Evolutionary conservation across 2,797 vertebrate genomes (phyloP).

Genomic region (Amblyopsis hoosieri): DNA sequence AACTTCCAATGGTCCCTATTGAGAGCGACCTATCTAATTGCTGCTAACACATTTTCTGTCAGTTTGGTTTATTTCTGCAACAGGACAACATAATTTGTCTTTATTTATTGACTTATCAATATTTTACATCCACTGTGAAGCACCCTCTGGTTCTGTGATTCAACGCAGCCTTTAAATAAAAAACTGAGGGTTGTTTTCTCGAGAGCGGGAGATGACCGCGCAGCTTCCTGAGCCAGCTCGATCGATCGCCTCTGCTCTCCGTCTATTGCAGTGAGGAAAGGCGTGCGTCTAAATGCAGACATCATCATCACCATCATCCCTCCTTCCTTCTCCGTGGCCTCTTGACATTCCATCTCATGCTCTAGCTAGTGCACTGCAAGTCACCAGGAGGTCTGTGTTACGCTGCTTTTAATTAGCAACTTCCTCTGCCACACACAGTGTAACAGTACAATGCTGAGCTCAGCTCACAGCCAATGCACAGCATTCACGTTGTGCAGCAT

Average conservation of each 20-base stretch:
- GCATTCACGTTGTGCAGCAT: conserved; percentile 40
- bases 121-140: too few species aligned
- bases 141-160: too few species aligned
- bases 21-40: too few species aligned
- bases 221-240: background rate
- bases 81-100: too few species aligned
- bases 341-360: conserved; percentile 49
- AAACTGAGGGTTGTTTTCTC: background rate
- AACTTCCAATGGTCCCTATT: too few species aligned
- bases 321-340: conserved; percentile 33
- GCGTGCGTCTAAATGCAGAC: conserved; percentile 30
- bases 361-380: conserved; percentile 52
- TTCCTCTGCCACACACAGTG: too few species aligned
- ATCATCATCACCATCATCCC: background rate
- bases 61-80: too few species aligned
- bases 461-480: background rate
- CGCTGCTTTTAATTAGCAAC: conserved; percentile 50
- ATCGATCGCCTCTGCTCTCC: conserved; percentile 14
- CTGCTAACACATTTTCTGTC: background rate
- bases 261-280: conserved; percentile 15
- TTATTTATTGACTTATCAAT: too few species aligned
- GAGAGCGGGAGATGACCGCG: conserved; percentile 8
- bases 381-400: conserved; percentile 38
- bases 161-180: too few species aligned
- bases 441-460: background rate